Evolutionary conservation across 1,140 invertebrate species (phyloP), one percentile per base, ranked within the genome.

Genomic region (Vanessa tameamea): DNA sequence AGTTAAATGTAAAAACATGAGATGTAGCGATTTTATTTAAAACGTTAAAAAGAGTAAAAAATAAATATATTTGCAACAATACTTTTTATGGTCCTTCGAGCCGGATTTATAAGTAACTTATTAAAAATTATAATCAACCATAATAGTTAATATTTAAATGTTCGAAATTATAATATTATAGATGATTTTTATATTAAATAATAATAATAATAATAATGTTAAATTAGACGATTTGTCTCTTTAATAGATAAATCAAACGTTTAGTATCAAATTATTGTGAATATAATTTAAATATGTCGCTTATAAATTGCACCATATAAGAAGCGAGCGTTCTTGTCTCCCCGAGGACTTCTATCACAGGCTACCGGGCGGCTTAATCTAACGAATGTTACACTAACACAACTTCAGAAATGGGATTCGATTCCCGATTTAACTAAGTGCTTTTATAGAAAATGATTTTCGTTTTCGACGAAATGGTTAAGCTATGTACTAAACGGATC

Each of bases 301-400:
- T 61, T 23, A 37, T 61, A 12, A 61, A 37, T 81, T 82, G 20
- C 4, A 14, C 64, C 77, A 63, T 20, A 26, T 66, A 61, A 76
- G 76, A 70, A 78, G 77, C 75, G 73, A 78, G 71, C 81, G 75
- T 82, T 82, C 73, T 48, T 81, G 75, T 72, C 74, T 86, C 86
- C 83, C 86, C 15, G 53, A 76, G 85, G 87, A 82, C 82, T 81
- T 73, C 85, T 88, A 88, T 87, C 86, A 82, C 79, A 78, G 78
- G 78, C 81, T 73, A 81, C 83, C 82, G 82, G 85, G 79, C 82
- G 83, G 83, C 86, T 87, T 89, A 85, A 87, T 87, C 87, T 84
- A 87, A 87, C 86, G 86, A 89, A 87, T 86, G 87, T 80, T 81
- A 79, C 80, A 84, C 84, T 83, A 83, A 84, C 83, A 84, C 81